Evolutionary conservation across 2,888 invertebrate species (phyloP).

Genomic region (Cyclophora punctaria): DNA sequence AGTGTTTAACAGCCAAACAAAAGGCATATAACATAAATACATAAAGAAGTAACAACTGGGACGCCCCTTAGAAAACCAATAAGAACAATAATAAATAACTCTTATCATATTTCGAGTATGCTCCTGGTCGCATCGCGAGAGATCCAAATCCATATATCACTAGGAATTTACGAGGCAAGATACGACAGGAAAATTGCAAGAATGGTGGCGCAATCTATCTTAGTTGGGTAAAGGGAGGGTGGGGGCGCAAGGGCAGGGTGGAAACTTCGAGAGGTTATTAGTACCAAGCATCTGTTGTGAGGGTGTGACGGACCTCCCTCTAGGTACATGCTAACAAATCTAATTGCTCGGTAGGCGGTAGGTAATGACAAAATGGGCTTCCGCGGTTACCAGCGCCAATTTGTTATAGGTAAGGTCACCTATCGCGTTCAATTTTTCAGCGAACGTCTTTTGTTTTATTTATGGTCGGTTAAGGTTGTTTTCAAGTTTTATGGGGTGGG

Average conservation of each 20-base stretch:
- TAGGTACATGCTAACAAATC: conserved; percentile 75
- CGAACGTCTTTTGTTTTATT: too few species aligned
- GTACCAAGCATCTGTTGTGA: conserved; percentile 76
- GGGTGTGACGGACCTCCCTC: conserved; percentile 71
- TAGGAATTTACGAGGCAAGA: conserved; percentile 90
- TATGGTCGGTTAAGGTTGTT: too few species aligned
- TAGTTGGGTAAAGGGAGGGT: conserved; percentile 79
- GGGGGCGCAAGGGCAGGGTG: conserved; percentile 56
- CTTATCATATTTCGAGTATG: conserved; percentile 76
- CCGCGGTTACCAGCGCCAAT: conserved; percentile 47
- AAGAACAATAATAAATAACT: conserved; percentile 76
- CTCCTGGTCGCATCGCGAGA: conserved; percentile 75
- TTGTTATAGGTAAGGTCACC: conserved; percentile 32
- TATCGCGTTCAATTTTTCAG: too few species aligned
- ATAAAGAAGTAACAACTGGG: conserved; percentile 34
- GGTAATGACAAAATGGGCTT: conserved; percentile 67
- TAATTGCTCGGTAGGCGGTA: conserved; percentile 73
- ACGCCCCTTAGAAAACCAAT: conserved; percentile 70
- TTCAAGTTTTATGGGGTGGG: too few species aligned
- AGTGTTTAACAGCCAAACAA: background rate
- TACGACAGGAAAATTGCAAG: conserved; percentile 96
- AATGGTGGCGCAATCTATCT: conserved; percentile 94
- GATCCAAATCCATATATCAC: conserved; percentile 85
- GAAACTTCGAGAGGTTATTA: conserved; percentile 77
- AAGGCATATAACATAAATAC: conserved; percentile 35